Evolutionary conservation across 2,797 vertebrate species (phyloP).

Genomic region (Acipenser oxyrinchus): DNA sequence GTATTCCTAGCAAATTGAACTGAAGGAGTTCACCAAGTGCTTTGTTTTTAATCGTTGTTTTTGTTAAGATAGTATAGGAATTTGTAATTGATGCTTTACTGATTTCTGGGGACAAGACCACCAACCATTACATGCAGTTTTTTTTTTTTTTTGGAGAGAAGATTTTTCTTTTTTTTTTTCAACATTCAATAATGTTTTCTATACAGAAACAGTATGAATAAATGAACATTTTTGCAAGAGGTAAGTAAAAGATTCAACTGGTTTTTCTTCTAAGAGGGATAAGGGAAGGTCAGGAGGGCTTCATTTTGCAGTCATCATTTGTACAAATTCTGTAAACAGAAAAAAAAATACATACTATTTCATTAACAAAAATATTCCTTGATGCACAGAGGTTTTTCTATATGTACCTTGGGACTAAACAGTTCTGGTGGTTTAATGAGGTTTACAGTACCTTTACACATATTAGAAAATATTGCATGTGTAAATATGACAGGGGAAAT

Average conservation of each 20-base stretch:
- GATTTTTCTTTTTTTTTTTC: conserved; percentile 74
- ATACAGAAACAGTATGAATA: conserved; percentile 99
- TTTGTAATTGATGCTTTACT: conserved; percentile 84
- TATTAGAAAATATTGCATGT: too few relatives aligned
- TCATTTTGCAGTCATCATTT: conserved; percentile 99
- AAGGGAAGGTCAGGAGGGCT: conserved; percentile 74
- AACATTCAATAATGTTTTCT: conserved; percentile 98
- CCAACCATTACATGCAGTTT: conserved; percentile 98
- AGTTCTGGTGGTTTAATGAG: too few relatives aligned
- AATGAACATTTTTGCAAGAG: conserved; percentile 98
- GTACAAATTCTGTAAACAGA: conserved; percentile 88
- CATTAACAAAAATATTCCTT: too few relatives aligned
- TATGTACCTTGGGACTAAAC: too few relatives aligned
- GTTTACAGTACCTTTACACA: too few relatives aligned
- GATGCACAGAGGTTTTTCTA: too few relatives aligned
- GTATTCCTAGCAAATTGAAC: conserved; percentile 84
- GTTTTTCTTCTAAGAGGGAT: conserved; percentile 86
- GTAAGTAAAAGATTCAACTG: conserved; percentile 99
- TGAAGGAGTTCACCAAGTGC: conserved; percentile 76
- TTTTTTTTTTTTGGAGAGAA: conserved; percentile 77
- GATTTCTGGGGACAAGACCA: conserved; percentile 88
- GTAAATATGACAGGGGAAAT: too few relatives aligned
- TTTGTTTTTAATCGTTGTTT: conserved; percentile 61
- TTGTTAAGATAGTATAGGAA: conserved; percentile 79
- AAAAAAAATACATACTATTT: conserved; percentile 17